phyloP scores from a whole-genome alignment of 2,113 vertebrate genomes.

The Callochromis pleurospilus region DNA sequence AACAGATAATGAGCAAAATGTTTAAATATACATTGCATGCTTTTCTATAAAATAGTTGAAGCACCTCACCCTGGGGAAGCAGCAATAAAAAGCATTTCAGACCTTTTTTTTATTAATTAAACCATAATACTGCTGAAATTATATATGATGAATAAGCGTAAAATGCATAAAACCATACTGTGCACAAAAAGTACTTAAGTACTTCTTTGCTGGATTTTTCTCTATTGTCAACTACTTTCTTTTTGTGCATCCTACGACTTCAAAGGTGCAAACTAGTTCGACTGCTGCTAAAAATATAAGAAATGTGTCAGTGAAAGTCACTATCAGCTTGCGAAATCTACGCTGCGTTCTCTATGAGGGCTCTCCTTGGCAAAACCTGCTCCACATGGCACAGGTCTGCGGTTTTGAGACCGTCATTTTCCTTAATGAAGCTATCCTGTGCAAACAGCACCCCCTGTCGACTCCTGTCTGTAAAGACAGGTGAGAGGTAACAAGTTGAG shows the following conservation, averaged over 20 bases:
- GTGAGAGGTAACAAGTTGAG: slow-evolving; percentile 52
- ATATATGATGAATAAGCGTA: not conserved
- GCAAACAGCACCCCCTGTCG: slow-evolving; percentile 50
- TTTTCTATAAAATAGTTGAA: not conserved
- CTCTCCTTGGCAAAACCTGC: not conserved
- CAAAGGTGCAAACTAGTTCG: not conserved
- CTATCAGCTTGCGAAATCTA: not conserved
- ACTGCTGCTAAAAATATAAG: not conserved
- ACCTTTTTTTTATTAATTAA: not conserved
- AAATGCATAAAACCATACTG: not conserved
- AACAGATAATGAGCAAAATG: not conserved
- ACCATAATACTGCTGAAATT: not conserved
- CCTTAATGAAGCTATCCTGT: not conserved
- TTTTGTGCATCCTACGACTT: not conserved
- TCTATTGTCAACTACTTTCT: not conserved
- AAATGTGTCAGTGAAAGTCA: not conserved
- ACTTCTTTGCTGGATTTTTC: not conserved
- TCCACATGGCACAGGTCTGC: not conserved
- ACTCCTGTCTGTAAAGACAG: not conserved
- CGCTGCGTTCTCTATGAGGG: not conserved
- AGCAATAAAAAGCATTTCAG: not conserved
- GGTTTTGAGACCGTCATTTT: not conserved
- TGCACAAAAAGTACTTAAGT: not conserved
- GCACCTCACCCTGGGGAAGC: not conserved
- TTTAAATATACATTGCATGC: not conserved